Conservation (phyloP, 2,797 vertebrate genomes). For the Miichthys miiuy region DNA sequence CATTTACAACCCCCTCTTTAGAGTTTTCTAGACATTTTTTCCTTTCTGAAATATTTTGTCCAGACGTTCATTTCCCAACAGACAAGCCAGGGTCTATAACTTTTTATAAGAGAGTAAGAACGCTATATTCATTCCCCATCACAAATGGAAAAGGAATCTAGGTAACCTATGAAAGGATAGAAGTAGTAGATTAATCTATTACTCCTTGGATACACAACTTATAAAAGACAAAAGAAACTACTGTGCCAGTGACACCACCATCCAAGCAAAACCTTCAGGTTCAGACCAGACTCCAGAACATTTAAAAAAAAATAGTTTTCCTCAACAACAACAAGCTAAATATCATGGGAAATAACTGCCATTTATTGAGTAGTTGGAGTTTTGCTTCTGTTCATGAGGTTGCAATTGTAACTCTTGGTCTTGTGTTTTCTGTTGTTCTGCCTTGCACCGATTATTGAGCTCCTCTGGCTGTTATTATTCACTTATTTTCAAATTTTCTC, state of each 20-base stretch:
- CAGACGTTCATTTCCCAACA: conserved; percentile 15
- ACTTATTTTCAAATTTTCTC: neutral
- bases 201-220: neutral
- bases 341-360: neutral
- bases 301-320: conserved; percentile 12
- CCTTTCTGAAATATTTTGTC: neutral
- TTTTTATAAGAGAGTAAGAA: neutral
- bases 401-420: neutral
- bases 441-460: neutral
- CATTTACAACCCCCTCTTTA: neutral
- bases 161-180: neutral
- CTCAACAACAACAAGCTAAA: conserved; percentile 8
- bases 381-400: neutral
- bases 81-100: neutral
- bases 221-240: neutral
- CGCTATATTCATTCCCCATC: neutral
- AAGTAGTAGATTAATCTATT: conserved; percentile 5
- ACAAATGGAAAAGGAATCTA: neutral
- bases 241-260: neutral
- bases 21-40: neutral
- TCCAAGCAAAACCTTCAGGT: neutral
- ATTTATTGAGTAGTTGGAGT: neutral
- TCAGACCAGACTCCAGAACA: conserved; percentile 1
- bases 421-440: neutral
- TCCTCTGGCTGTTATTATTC: neutral